These are phyloP conservation scores for Potamilus streckersoni DNA, from an alignment of 1,140 invertebrate genomes.

Conservation along the genomic window DNA sequence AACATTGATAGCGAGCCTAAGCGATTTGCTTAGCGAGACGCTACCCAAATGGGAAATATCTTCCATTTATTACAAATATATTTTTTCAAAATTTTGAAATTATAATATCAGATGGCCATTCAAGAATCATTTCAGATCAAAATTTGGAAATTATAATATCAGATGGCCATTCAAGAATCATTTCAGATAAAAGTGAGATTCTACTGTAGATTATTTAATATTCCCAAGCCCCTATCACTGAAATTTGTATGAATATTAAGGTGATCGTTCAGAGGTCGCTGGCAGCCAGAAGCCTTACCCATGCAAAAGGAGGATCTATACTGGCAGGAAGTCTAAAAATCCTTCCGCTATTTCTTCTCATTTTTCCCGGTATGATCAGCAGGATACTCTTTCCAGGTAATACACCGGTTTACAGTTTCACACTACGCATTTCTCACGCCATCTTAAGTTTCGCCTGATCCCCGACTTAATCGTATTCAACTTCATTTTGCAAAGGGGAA, in stretches of 20 bases:
- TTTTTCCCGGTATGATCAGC: slow-evolving; percentile 72
- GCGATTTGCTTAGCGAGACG: no score
- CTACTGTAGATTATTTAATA: neutral
- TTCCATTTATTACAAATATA: neutral
- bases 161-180: neutral
- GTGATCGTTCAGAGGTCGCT: slow-evolving; percentile 72
- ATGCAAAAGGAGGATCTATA: slow-evolving; percentile 71
- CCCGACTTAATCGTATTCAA: no score
- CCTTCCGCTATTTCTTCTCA: slow-evolving; percentile 69
- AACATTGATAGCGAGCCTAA: no score
- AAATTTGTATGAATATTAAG: slow-evolving; percentile 36
- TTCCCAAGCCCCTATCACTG: neutral
- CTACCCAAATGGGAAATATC: neutral
- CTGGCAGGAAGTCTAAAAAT: slow-evolving; percentile 71
- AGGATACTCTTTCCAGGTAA: slow-evolving; percentile 66
- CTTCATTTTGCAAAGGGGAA: no score
- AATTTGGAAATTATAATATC: neutral
- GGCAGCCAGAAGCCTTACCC: slow-evolving; percentile 69
- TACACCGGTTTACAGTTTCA: slow-evolving; percentile 14
- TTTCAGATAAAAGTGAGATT: neutral
- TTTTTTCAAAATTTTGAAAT: neutral
- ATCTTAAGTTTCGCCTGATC: no score
- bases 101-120: neutral
- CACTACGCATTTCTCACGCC: no score
- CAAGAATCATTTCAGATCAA: neutral